phyloP scores from a whole-genome alignment of 2,113 vertebrate species.

The Pontoporia blainvillei region DNA sequence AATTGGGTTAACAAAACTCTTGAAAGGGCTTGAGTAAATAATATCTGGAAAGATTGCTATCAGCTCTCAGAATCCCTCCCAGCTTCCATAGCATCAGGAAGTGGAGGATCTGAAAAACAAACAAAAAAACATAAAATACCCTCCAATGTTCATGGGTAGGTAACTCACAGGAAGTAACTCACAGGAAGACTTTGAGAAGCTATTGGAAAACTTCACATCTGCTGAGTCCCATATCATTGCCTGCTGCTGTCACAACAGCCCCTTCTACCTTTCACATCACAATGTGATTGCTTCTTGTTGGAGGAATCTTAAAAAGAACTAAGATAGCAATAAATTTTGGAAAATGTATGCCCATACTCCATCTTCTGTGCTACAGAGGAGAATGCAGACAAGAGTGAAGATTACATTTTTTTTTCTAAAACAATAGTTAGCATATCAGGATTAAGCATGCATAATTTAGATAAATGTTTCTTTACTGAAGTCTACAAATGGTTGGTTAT shows the following conservation, averaged over 20 bases:
- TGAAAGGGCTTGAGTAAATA: neutral
- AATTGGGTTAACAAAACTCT: neutral
- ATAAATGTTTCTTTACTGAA: neutral
- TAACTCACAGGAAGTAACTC: neutral
- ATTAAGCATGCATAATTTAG: neutral
- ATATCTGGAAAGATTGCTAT: neutral
- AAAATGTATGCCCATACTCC: neutral
- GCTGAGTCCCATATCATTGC: neutral
- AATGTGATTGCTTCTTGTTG: neutral
- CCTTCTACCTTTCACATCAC: neutral
- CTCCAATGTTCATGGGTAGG: neutral
- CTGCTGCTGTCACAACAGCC: neutral
- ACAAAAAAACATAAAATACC: neutral
- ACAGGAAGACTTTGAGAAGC: neutral
- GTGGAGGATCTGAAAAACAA: neutral
- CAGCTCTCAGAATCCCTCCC: neutral
- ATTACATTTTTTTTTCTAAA: neutral
- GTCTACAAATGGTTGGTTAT: neutral
- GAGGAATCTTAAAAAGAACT: neutral
- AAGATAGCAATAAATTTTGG: neutral
- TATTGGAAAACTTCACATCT: neutral
- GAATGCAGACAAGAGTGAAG: neutral
- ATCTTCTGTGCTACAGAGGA: neutral
- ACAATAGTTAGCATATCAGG: neutral
- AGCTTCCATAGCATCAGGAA: neutral